Percentiles rank a stretch among this genome's conserved stretches.
phyloP scores from a whole-genome alignment of 2,888 invertebrate genomes.

The Druceiella hillmani region DNA sequence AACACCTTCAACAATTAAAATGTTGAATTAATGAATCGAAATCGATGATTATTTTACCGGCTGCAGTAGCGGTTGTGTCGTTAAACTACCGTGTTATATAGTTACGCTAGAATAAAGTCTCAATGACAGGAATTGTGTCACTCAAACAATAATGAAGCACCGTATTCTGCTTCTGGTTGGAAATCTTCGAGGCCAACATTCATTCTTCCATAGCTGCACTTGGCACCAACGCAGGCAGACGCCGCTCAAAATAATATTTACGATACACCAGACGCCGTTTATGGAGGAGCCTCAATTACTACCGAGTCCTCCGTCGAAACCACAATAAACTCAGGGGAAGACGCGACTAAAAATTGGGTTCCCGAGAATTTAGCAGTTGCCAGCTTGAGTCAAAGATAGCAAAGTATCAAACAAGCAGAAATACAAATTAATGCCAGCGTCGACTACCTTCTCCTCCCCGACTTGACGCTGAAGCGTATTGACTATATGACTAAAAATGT shows the following conservation, averaged over 20 bases:
- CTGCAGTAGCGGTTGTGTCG: too few relatives aligned
- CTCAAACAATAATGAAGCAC: conserved; percentile 26
- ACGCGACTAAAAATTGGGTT: too few relatives aligned
- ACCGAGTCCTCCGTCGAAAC: too few relatives aligned
- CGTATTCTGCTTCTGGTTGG: conserved; percentile 40
- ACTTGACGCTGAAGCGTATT: conserved; percentile 57
- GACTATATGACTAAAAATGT: conserved; percentile 52
- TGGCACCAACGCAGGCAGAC: too few relatives aligned
- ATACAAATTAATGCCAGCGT: conserved; percentile 46
- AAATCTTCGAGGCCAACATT: conserved; percentile 37
- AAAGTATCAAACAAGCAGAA: too few relatives aligned
- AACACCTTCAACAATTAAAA: too few relatives aligned
- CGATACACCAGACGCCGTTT: conserved; percentile 39
- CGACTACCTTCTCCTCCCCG: conserved; percentile 60
- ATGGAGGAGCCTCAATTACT: conserved; percentile 36
- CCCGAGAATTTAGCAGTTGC: too few relatives aligned
- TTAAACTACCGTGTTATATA: conserved; percentile 34
- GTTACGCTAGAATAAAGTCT: conserved; percentile 30
- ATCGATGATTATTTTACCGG: too few relatives aligned
- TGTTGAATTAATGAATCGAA: too few relatives aligned
- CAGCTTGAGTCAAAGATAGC: too few relatives aligned
- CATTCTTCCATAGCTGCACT: conserved; percentile 36
- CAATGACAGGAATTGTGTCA: conserved; percentile 32
- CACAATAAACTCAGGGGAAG: too few relatives aligned
- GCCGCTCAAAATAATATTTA: conserved; percentile 41